Conservation (phyloP, 2,797 vertebrate genomes). For the Clarias platycephalus region DNA sequence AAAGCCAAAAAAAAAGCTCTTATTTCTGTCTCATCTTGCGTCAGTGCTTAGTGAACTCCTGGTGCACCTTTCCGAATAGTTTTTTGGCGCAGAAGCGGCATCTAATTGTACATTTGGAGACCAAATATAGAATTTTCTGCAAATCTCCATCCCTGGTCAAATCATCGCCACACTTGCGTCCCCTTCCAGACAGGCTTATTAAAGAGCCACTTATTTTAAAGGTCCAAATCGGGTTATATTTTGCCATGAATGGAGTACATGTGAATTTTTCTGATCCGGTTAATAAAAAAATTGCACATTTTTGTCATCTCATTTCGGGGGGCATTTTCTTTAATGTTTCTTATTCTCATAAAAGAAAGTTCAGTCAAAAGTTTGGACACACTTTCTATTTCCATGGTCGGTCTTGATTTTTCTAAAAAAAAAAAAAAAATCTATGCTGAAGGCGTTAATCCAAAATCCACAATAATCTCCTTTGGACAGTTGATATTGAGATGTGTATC, state of each 20-base stretch:
- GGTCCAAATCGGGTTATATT: too few relatives aligned
- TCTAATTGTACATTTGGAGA: slow-evolving; percentile 19
- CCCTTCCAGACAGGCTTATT: neutral
- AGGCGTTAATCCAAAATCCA: too few relatives aligned
- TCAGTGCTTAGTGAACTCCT: neutral
- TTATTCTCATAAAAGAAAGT: too few relatives aligned
- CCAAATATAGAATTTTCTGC: slow-evolving; percentile 6
- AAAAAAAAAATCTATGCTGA: too few relatives aligned
- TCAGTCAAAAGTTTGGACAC: too few relatives aligned
- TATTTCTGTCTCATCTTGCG: slow-evolving; percentile 6
- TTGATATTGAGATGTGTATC: too few relatives aligned
- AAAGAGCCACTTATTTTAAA: neutral
- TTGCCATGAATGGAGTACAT: too few relatives aligned
- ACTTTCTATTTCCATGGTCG: too few relatives aligned
- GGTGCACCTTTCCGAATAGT: neutral
- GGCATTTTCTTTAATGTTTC: too few relatives aligned
- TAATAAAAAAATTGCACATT: neutral
- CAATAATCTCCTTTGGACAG: too few relatives aligned
- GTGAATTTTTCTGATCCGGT: neutral
- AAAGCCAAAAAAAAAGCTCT: neutral
- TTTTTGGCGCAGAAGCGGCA: neutral
- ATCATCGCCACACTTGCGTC: neutral
- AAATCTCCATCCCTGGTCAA: neutral
- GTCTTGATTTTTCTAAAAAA: too few relatives aligned
- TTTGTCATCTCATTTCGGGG: neutral